phyloP scores from a whole-genome alignment of 1,140 invertebrate species.

The Zaprionus africanus region DNA sequence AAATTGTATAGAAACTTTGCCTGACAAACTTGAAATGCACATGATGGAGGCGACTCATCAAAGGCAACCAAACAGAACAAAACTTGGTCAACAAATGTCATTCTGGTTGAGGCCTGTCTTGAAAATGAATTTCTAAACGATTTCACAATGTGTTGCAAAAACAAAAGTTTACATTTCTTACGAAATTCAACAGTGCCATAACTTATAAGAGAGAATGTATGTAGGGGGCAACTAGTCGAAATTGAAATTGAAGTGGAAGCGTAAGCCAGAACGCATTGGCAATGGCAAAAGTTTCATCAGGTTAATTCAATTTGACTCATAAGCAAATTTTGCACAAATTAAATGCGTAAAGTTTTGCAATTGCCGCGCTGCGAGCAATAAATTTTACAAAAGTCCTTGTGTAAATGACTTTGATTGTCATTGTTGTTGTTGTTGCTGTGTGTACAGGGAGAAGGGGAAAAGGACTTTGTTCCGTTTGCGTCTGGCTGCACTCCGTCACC shows the following conservation, averaged over 20 bases:
- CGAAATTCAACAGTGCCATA: constrained; percentile 7
- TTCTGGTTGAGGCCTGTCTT: constrained; percentile 2
- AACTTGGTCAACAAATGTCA: constrained; percentile 55
- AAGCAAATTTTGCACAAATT: constrained; percentile 76
- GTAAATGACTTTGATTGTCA: constrained; percentile 73
- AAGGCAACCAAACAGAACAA: neutral
- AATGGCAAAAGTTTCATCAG: constrained; percentile 55
- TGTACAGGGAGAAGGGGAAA: neutral
- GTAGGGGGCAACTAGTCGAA: neutral
- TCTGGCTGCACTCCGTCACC: constrained; percentile 76
- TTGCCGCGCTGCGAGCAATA: constrained; percentile 67
- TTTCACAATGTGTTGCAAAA: constrained; percentile 8
- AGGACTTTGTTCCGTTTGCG: constrained; percentile 25
- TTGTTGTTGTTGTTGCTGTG: constrained; percentile 36
- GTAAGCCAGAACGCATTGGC: constrained; percentile 1
- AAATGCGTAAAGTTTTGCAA: constrained; percentile 78
- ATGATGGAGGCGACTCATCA: constrained; percentile 6
- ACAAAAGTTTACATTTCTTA: constrained; percentile 7
- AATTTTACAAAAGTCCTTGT: constrained; percentile 74
- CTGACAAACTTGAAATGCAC: constrained; percentile 19
- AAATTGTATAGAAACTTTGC: constrained; percentile 35
- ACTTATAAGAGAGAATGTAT: neutral
- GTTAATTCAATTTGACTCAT: constrained; percentile 79
- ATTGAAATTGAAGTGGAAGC: neutral
- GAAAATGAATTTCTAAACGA: constrained; percentile 4